Evolutionary conservation across 2,113 vertebrate genomes (phyloP), one percentile per base, ranked within the genome.

Genomic region (Hyaena hyaena): DNA sequence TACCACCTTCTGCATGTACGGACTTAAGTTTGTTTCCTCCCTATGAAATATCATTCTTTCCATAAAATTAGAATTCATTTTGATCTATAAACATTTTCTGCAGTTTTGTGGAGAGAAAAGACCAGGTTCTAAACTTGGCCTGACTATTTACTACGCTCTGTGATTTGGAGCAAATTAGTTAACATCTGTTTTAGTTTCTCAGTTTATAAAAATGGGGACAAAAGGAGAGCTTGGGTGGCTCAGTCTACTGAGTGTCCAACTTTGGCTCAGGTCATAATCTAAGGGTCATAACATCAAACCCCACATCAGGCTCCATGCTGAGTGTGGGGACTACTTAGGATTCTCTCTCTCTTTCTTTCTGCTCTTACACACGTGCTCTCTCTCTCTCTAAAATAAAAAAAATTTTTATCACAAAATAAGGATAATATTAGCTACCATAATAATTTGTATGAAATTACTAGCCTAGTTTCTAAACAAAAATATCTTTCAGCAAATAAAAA

Each of bases 21-120:
- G 11, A 7, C 9, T 35, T 69, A 90, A 71, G 35, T 58, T 61
- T 76, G 35, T 58, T 61, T 76, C 48, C 6, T 90, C 35, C 55
- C 73, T 81, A 58, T 89, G 53, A 66, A 66, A 63, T 80, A 50
- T 15, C 39, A 71, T 43, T 71, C 31, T 83, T 97, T 31, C 33
- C 61, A 93, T 35, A 65, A 93, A 91, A 82, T 82, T 23, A 66
- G 81, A 95, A 82, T 95, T 93, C 39, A 43, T 28, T 93, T 96
- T 35, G 43, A 76, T 74, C 83, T 83, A 83, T 77, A 53, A 88
- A 85, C 31, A 95, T 35, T 68, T 88, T 71, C 33, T 82, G 35
- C 63, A 76, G 55, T 43, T 28, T 43, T 7, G n/a, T 65, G 23
- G 4, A 87, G 16, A 90, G 14, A 83, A 84, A 84, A 92, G 43